phyloP scores from a whole-genome alignment of 2,797 vertebrate species.

The Trichosurus vulpecula region DNA sequence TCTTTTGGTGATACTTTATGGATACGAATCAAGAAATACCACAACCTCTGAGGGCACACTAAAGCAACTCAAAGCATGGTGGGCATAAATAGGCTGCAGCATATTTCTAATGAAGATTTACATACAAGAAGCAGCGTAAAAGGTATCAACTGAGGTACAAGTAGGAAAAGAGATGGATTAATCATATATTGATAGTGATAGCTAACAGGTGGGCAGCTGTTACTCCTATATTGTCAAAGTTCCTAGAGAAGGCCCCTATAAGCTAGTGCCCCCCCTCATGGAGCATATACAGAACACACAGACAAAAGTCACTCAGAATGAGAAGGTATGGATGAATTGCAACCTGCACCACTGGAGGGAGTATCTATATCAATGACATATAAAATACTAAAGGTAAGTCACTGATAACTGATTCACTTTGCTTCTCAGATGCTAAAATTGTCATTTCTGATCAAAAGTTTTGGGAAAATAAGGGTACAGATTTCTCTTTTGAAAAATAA shows the following conservation, averaged over 20 bases:
- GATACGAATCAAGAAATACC: background rate
- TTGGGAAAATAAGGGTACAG: background rate
- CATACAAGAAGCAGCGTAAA: background rate
- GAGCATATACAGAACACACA: background rate
- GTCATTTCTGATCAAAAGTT: background rate
- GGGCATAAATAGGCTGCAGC: background rate
- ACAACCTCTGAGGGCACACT: background rate
- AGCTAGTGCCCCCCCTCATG: background rate
- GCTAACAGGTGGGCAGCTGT: background rate
- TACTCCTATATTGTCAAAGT: background rate
- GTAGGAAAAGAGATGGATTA: background rate
- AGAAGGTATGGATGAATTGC: background rate
- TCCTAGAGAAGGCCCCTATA: background rate
- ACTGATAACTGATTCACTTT: background rate
- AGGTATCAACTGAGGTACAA: background rate
- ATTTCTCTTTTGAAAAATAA: background rate
- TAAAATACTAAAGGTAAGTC: background rate
- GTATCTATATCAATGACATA: background rate
- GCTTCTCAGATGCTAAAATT: background rate
- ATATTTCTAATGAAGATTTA: background rate
- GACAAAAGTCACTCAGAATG: background rate
- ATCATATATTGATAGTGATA: background rate
- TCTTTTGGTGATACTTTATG: background rate
- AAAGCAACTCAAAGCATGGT: background rate
- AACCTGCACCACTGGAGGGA: background rate